Conservation (phyloP, 53 echinoderm and acorn worm genomes). For the Luidia sarsii region DNA sequence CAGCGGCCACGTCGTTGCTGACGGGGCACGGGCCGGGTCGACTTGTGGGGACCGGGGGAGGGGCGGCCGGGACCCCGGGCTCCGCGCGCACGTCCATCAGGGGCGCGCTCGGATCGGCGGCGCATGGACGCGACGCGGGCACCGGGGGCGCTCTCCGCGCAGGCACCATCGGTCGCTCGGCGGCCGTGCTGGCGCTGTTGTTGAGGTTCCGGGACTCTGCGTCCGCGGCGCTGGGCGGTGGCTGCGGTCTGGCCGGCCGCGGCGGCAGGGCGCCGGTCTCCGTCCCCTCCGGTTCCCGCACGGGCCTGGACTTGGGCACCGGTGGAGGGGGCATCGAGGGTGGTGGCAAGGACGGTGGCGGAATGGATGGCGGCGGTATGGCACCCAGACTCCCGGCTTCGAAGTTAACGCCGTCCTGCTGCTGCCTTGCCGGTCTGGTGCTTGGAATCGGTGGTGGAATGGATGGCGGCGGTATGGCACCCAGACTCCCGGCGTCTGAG, state of each 20-base stretch:
- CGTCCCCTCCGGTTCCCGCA: background rate
- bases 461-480: no score
- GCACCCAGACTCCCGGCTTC: background rate
- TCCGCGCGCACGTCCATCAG: constrained; percentile 5
- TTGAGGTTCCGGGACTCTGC: constrained; percentile 10
- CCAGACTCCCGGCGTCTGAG: background rate
- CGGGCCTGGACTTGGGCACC: constrained; percentile 20
- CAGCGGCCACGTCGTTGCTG: background rate
- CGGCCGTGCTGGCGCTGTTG: background rate
- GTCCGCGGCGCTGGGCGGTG: background rate
- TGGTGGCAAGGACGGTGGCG: background rate
- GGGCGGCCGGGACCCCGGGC: constrained; percentile 12
- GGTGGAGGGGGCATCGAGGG: constrained; percentile 13
- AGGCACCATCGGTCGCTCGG: background rate
- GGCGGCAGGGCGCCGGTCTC: background rate
- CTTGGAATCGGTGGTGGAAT: constrained; percentile 13
- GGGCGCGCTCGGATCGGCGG: background rate
- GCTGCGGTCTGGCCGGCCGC: background rate
- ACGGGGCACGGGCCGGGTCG: constrained; percentile 12
- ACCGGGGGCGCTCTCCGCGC: constrained; percentile 12
- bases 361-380: constrained; percentile 2
- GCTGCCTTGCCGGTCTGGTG: constrained; percentile 11
- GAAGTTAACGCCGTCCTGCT: background rate
- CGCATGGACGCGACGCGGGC: constrained; percentile 1
- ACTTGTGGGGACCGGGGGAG: constrained; percentile 19